These are phyloP conservation scores for Psittacara wagleri DNA, from an alignment of 2,113 vertebrate species.

Conservation along the genomic window DNA sequence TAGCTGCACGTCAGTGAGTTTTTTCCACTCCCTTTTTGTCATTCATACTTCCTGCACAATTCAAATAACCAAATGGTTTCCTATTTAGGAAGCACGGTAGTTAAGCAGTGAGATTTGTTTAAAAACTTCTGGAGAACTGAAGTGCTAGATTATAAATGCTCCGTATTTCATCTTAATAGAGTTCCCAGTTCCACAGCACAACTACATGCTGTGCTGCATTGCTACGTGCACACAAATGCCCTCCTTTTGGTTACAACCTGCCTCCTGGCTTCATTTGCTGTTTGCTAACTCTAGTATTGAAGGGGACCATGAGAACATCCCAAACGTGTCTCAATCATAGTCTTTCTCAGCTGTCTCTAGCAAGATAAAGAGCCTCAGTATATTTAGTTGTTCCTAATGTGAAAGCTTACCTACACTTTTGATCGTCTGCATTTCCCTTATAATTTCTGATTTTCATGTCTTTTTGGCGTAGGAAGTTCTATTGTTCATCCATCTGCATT, in stretches of 20 bases:
- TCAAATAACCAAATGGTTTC: slow-evolving; percentile 26
- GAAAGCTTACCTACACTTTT: background rate
- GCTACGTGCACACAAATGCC: background rate
- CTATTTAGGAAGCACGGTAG: background rate
- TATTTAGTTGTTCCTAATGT: background rate
- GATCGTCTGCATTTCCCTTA: background rate
- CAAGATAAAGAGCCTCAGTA: background rate
- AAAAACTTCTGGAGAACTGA: background rate
- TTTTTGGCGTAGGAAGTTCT: background rate
- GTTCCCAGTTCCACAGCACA: background rate
- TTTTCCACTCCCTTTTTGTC: background rate
- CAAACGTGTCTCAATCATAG: background rate
- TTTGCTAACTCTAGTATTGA: background rate
- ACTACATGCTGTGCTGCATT: accelerated
- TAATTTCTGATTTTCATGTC: background rate
- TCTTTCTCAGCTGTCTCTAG: background rate
- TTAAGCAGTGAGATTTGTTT: background rate
- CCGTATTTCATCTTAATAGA: slow-evolving; percentile 2
- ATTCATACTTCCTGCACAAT: background rate
- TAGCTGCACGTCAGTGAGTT: background rate
- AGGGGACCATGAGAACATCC: background rate
- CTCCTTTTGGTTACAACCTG: background rate
- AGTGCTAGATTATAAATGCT: background rate
- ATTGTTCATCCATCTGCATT: background rate
- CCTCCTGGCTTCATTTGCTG: background rate